Evolutionary conservation across 2,113 vertebrate species (phyloP).

Genomic region (Hyla sarda): DNA sequence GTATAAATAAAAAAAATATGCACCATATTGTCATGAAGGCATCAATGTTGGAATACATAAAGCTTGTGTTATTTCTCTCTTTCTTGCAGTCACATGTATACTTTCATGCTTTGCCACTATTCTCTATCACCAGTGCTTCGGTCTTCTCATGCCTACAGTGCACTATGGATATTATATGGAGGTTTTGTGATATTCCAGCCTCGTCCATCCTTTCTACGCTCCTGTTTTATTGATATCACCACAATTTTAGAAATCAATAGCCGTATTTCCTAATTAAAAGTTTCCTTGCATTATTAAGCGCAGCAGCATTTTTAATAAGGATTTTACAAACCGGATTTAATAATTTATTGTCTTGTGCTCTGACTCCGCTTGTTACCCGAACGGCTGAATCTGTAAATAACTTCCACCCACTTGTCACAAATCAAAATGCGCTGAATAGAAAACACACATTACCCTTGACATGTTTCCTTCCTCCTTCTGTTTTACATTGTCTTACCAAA

Average conservation of each 20-base stretch:
- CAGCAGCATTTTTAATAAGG: constrained; percentile 65
- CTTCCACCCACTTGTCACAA: constrained; percentile 37
- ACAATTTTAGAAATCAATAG: constrained; percentile 56
- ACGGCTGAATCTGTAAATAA: constrained; percentile 42
- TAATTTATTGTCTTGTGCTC: constrained; percentile 36
- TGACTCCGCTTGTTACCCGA: constrained; percentile 28
- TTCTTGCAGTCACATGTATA: no score
- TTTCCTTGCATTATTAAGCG: constrained; percentile 63
- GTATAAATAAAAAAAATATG: no score
- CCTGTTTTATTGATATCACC: constrained; percentile 44
- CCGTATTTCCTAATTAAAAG: constrained; percentile 70
- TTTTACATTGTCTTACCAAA: not conserved
- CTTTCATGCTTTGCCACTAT: no score
- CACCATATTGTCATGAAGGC: no score
- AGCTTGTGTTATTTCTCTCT: no score
- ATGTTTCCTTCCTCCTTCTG: not conserved
- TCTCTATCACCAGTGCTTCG: no score
- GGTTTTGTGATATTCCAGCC: not conserved
- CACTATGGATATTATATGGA: not conserved
- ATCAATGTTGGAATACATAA: no score
- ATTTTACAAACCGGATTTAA: constrained; percentile 67
- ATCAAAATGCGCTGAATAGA: not conserved
- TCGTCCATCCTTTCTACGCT: not conserved
- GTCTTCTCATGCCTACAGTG: no score
- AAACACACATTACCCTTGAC: not conserved